These are phyloP conservation scores for Noctuana brunneofusca DNA, from an alignment of 2,888 invertebrate genomes.

Conservation along the genomic window DNA sequence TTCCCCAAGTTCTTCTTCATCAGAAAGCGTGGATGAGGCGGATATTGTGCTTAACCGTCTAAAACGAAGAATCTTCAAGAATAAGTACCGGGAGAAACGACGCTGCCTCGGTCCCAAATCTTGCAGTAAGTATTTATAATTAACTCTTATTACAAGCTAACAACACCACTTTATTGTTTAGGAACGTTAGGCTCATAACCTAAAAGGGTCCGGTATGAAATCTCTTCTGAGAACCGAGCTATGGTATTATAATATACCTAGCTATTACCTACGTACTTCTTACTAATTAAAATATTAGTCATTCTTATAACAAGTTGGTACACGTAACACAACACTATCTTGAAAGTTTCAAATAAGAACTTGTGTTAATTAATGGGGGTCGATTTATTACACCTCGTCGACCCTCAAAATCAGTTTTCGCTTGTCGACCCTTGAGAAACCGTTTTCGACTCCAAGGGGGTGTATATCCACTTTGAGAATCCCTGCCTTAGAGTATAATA, in stretches of 20 bases:
- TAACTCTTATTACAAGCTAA: background rate
- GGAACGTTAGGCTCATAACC: conserved; percentile 39
- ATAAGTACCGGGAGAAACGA: conserved; percentile 75
- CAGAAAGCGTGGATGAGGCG: conserved; percentile 80
- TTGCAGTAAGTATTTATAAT: conserved; percentile 58
- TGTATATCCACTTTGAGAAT: no score
- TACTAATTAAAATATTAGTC: no score
- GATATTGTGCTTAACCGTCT: conserved; percentile 76
- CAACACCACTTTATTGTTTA: conserved; percentile 37
- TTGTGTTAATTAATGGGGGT: no score
- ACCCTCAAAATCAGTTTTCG: no score
- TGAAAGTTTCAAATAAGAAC: no score
- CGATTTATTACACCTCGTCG: no score
- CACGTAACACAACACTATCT: no score
- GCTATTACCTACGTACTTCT: conserved; percentile 26
- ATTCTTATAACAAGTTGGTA: no score
- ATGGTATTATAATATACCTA: conserved; percentile 59
- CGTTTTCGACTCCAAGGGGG: no score
- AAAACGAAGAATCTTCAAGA: conserved; percentile 77
- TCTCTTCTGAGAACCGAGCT: conserved; percentile 47
- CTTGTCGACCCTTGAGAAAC: no score
- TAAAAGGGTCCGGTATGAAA: conserved; percentile 34
- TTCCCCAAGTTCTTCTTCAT: conserved; percentile 66
- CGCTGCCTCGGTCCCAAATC: conserved; percentile 64
- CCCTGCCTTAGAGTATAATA: no score